Base-by-base conservation (phyloP, 53 echinoderm and acorn worm species). In the Actinopyga echinites region DNA sequence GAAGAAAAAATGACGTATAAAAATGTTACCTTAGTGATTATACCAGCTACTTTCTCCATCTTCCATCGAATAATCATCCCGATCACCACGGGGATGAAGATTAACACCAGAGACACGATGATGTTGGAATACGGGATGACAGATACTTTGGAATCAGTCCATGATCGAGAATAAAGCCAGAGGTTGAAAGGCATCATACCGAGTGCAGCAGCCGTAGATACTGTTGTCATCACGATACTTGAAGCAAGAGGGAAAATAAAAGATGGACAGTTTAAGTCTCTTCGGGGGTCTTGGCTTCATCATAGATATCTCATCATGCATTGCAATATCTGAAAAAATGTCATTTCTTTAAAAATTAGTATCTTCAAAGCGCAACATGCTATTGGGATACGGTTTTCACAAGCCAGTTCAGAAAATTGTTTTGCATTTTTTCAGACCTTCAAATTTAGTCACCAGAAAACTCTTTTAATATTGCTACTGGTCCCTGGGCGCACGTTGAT, bases 101-200 rank as follows among this genome's bases (percentile, higher is more conserved):
- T 92, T 44, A 86, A 65, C 0, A 83, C 85, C 35, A 97, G 57
- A 23, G 97, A 64, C 5, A 87, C 84, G 79, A 83, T 43, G 65
- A 97, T 97, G 74, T 83, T 90, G 25, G 56, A 79, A 81, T 92
- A 97, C 7, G 97, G 97, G 23, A 97, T 90, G 33, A 92, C 86
- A 3, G 94, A 64, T 2, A 74, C 64, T 20, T 77, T 81, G 6
- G 60, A 61, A 23, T 86, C 67, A 0, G 94, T 92, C 94, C 94
- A 94, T 7, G 85, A 83, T 56, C 97, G 90, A 56, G 92, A 86
- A 74, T 97, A 97, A 82, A 97, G 88, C 79, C 92, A 97, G 11
- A 97, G 92, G 67, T 94, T 94, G 12, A 97, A 84, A 6, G 97
- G 97, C 92, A 97, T 91, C 92, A 97, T 88, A 24, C 90, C 93